These are phyloP conservation scores for Sarcophilus harrisii DNA, from an alignment of 2,797 vertebrate species.

Conservation along the genomic window DNA sequence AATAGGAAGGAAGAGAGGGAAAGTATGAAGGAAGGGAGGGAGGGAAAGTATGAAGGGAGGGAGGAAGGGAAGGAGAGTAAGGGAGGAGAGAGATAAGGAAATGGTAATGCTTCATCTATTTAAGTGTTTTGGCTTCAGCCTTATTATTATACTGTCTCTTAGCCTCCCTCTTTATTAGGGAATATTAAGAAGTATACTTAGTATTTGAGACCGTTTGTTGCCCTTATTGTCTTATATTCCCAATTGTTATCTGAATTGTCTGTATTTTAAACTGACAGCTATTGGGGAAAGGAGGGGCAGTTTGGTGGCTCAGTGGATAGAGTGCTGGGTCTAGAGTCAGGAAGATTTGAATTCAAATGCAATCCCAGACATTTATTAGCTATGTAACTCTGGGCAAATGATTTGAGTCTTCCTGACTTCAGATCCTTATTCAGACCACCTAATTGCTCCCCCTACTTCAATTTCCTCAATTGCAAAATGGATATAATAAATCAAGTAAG, in stretches of 20 bases:
- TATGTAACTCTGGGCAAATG: not conserved
- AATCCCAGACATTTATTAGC: not conserved
- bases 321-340: not conserved
- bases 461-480: not conserved
- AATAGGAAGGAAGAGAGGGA: too few species aligned
- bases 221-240: not conserved
- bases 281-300: not conserved
- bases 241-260: not conserved
- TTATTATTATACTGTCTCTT: not conserved
- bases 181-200: not conserved
- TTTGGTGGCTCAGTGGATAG: not conserved
- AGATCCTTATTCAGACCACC: not conserved
- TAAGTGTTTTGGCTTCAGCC: not conserved
- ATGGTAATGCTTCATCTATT: not conserved
- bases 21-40: too few species aligned
- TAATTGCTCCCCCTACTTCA: not conserved
- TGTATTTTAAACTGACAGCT: not conserved
- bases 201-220: not conserved
- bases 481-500: not conserved
- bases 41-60: too few species aligned
- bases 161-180: not conserved
- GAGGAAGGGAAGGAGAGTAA: too few species aligned
- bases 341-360: not conserved
- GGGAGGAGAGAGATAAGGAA: not conserved
- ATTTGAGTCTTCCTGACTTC: not conserved